A percentile compares a stretch with the other conserved stretches of the same genome.
These are phyloP conservation scores for Chironomus riparius DNA, from an alignment of 2,888 invertebrate species.

Conservation along the genomic window DNA sequence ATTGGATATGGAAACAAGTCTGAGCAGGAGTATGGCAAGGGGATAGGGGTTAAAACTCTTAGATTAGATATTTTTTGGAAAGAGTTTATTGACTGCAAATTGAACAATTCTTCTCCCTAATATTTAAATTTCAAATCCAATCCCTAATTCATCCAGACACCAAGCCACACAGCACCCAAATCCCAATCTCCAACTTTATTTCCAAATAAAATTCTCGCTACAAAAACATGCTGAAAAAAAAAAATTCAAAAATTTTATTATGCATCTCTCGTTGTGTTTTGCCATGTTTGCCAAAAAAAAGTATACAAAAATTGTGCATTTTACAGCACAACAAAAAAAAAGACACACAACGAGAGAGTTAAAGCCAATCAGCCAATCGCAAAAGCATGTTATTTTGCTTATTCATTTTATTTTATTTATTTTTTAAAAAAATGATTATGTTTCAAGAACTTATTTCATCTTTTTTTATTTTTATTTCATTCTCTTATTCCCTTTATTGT, in stretches of 20 bases:
- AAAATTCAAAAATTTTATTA: neutral
- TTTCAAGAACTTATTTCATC: constrained; percentile 1
- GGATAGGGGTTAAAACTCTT: too few species aligned
- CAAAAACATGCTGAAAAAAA: neutral
- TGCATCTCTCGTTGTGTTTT: neutral
- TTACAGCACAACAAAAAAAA: too few species aligned
- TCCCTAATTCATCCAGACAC: too few species aligned
- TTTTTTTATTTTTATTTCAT: neutral
- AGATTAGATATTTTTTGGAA: too few species aligned
- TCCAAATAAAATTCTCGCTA: neutral
- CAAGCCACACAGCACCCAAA: too few species aligned
- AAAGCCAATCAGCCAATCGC: constrained; percentile 26
- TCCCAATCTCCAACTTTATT: too few species aligned
- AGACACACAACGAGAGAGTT: neutral
- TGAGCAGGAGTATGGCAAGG: too few species aligned
- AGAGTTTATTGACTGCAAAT: too few species aligned
- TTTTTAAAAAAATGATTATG: constrained; percentile 15
- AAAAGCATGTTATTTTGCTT: constrained; percentile 24
- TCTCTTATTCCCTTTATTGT: neutral
- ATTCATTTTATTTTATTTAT: constrained; percentile 10
- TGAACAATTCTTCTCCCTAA: too few species aligned
- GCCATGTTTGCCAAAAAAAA: neutral
- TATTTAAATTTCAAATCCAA: too few species aligned
- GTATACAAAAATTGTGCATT: too few species aligned
- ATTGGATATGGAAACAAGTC: too few species aligned